Evolutionary conservation across 2,888 invertebrate genomes (phyloP), one percentile per base, ranked within the genome.

Genomic region (Lamellibrachia satsuma): DNA sequence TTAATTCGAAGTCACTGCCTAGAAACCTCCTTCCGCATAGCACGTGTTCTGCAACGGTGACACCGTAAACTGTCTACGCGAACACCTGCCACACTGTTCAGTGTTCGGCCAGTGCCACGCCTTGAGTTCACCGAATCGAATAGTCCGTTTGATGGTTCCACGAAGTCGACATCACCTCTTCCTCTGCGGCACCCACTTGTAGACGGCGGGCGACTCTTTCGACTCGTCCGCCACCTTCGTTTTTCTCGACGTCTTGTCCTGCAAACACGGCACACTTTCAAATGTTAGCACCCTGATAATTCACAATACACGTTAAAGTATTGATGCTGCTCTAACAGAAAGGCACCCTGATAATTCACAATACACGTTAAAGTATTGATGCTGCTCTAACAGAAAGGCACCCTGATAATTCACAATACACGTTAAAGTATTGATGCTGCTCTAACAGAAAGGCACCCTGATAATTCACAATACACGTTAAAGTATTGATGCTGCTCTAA

Each of bases 131-230:
- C 75, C 75, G 3, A 4, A 22, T 15, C 75, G 75, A 22, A 22
- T 6, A 75, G 75, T 3, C 15, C 6, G 75, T 75, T 22, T 2
- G 2, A 6, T 22, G 22, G 75, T 75, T 4, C 4, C 22, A n/a
- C 75, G 75, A 75, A 15, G 52, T 91, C 52, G 57, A 52, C 27
- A 51, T 95, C 94, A 96, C 94, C 95, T 94, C 93, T 96, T 96
- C 52, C 96, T 94, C 92, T 95, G 94, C 57, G 94, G 95, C 91
- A 94, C 93, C 96, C 96, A 96, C 93, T 95, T 95, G 94, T 96
- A 96, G 90, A 95, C 95, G n/a, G 96, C 96, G 39, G 96, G 95
- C 11, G 94, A 92, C 4, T 95, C 93, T 93, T 95, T 95, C 2
- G 96, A 96, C 93, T 96, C 96, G 7, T 95, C 94, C 22, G 94